These are phyloP conservation scores for Heliconius melpomene DNA, from an alignment of 1,140 invertebrate species.

Conservation along the genomic window DNA sequence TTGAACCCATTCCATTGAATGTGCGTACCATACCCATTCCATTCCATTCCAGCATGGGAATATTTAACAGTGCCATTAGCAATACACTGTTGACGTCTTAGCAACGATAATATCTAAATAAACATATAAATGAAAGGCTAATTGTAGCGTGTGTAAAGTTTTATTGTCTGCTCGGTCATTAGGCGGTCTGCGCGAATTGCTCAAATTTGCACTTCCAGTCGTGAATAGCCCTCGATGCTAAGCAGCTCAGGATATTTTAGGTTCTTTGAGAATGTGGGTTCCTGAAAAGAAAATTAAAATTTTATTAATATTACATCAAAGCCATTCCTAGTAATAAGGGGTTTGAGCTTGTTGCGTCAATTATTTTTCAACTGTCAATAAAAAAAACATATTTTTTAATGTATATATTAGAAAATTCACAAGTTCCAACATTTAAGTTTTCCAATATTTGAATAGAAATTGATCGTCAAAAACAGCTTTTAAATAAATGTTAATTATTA, in stretches of 20 bases:
- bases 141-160: constrained; percentile 32
- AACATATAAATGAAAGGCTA: constrained; percentile 34
- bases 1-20: neutral
- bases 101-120: constrained; percentile 23
- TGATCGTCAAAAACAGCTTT: neutral
- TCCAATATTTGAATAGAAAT: too few relatives aligned
- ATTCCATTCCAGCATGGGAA: too few relatives aligned
- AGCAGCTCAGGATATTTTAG: neutral
- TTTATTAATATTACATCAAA: neutral
- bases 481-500: constrained; percentile 2
- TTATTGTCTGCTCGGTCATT: constrained; percentile 41
- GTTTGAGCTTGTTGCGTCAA: too few relatives aligned
- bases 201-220: constrained; percentile 38
- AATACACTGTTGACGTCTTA: constrained; percentile 10
- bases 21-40: too few relatives aligned
- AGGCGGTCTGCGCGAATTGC: constrained; percentile 35
- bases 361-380: too few relatives aligned
- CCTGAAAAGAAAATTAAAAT: constrained; percentile 14
- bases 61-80: constrained; percentile 12
- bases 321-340: too few relatives aligned
- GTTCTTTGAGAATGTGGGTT: neutral
- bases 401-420: neutral
- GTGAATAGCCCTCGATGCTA: neutral
- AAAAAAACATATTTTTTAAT: too few relatives aligned
- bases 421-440: neutral